These are phyloP conservation scores for Sebastes schlegelii DNA, from an alignment of 2,113 vertebrate species.

Conservation along the genomic window DNA sequence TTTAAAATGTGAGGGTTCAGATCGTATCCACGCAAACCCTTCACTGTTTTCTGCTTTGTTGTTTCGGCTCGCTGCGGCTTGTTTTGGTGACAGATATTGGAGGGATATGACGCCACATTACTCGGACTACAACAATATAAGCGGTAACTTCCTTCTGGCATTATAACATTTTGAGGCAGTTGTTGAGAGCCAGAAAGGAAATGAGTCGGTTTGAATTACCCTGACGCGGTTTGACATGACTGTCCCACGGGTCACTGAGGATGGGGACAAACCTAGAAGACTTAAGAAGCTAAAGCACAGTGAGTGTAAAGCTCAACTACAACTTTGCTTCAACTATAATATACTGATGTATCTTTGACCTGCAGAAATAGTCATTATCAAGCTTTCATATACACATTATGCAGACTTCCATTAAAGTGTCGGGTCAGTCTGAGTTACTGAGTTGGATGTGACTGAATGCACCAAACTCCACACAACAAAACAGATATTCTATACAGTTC, in stretches of 20 bases:
- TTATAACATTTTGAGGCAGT: too few relatives aligned
- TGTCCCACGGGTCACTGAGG: background rate
- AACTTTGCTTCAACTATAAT: background rate
- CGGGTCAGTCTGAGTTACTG: background rate
- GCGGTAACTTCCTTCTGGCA: too few relatives aligned
- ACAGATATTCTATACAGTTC: slow-evolving; percentile 4
- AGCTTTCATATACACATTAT: background rate
- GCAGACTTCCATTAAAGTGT: background rate
- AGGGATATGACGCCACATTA: too few relatives aligned
- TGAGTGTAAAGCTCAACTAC: background rate
- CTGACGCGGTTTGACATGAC: background rate
- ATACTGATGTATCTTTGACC: background rate
- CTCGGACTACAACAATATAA: too few relatives aligned
- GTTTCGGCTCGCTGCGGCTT: too few relatives aligned
- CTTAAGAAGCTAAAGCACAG: background rate
- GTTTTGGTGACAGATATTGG: too few relatives aligned
- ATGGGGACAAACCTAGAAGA: background rate
- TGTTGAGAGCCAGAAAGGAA: too few relatives aligned
- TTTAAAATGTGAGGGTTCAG: too few relatives aligned
- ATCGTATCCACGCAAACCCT: too few relatives aligned
- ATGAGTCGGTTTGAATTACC: background rate
- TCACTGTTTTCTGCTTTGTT: too few relatives aligned
- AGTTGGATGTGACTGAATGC: background rate
- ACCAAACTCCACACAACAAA: background rate
- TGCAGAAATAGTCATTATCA: background rate